phyloP scores from a whole-genome alignment of 2,888 invertebrate genomes.

The Galeopsomyia nigrocyanea region DNA sequence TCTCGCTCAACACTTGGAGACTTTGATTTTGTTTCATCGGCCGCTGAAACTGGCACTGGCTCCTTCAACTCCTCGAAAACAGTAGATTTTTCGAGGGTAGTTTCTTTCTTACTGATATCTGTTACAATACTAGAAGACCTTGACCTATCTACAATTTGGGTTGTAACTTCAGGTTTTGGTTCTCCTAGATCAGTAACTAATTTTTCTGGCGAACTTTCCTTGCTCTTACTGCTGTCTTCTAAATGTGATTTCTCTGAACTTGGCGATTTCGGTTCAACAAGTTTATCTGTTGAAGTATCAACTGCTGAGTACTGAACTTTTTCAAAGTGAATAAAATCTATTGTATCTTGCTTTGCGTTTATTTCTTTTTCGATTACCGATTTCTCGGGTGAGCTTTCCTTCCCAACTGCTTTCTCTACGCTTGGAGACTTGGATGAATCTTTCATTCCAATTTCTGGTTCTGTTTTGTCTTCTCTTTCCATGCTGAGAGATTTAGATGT shows the following conservation, averaged over 20 bases:
- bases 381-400: background rate
- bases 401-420: background rate
- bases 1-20: background rate
- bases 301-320: no score
- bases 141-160: no score
- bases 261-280: background rate
- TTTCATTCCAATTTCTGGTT: background rate
- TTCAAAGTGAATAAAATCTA: background rate
- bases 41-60: background rate
- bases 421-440: background rate
- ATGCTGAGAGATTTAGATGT: slow-evolving; percentile 2
- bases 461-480: background rate
- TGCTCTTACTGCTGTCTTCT: no score
- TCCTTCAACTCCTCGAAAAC: background rate
- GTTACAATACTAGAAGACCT: no score
- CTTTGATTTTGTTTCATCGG: background rate
- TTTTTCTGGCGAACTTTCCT: no score
- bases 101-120: slow-evolving; percentile 1
- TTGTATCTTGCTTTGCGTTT: background rate
- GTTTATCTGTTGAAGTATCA: no score
- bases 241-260: background rate
- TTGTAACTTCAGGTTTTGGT: no score
- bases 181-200: no score
- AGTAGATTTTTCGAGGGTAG: slow-evolving; percentile 6
- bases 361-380: slow-evolving; percentile 1